Evolutionary conservation across 2,888 invertebrate genomes (phyloP).

Genomic region (Aspidiotus destructor): DNA sequence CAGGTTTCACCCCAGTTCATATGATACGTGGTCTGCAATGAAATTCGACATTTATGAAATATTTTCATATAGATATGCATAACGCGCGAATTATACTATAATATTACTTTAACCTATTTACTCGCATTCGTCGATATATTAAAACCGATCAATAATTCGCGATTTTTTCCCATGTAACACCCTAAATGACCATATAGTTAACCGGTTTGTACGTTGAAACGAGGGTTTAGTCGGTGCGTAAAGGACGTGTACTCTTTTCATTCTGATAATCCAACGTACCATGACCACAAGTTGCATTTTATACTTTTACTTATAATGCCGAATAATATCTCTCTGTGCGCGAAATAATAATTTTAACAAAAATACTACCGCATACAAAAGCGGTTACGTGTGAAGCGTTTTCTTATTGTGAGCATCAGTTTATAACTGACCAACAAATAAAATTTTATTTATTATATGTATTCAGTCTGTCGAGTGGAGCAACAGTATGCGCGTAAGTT

Average conservation of each 20-base stretch:
- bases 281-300: slow-evolving; percentile 28
- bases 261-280: slow-evolving; percentile 25
- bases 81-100: background rate
- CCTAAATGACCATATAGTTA: slow-evolving; percentile 26
- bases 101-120: background rate
- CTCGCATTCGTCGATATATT: slow-evolving; percentile 6
- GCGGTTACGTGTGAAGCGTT: slow-evolving; percentile 1
- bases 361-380: background rate
- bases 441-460: no score
- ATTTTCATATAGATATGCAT: slow-evolving; percentile 4
- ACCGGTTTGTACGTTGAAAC: slow-evolving; percentile 21
- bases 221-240: slow-evolving; percentile 18
- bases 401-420: background rate
- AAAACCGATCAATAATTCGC: slow-evolving; percentile 25
- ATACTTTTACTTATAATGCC: slow-evolving; percentile 3
- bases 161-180: slow-evolving; percentile 24
- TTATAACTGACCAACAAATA: no score
- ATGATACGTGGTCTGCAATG: no score
- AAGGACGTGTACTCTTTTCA: background rate
- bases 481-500: no score
- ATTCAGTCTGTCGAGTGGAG: no score
- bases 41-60: background rate
- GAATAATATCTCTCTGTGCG: no score
- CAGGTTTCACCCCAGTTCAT: no score
- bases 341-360: no score